Conservation (phyloP, 1,140 invertebrate genomes). For the Penaeus vannamei region DNA sequence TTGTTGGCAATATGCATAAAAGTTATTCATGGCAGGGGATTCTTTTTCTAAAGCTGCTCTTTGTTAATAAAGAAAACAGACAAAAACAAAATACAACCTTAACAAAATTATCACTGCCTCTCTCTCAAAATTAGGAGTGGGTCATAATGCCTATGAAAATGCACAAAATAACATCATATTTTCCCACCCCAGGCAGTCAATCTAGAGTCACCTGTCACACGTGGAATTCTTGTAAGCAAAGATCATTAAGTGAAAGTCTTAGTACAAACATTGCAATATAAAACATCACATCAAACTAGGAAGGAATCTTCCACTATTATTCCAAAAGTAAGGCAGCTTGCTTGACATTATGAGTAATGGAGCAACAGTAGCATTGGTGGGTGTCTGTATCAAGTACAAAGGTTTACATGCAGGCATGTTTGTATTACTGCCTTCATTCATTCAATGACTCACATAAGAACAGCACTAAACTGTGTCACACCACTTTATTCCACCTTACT, state of each 20-base stretch:
- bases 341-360: conserved; percentile 57
- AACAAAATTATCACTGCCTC: no score
- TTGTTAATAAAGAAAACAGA: no score
- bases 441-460: background rate
- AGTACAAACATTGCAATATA: conserved; percentile 58
- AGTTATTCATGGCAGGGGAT: no score
- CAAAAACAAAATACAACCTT: no score
- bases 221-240: background rate
- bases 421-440: conserved; percentile 4
- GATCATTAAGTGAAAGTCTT: background rate
- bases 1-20: no score
- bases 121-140: no score
- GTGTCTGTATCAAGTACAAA: conserved; percentile 7
- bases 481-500: no score
- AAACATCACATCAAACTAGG: conserved; percentile 53
- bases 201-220: background rate
- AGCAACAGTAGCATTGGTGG: conserved; percentile 46
- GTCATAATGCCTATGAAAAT: no score
- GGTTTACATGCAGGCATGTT: conserved; percentile 23
- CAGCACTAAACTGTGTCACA: no score
- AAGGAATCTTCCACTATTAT: conserved; percentile 57
- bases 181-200: no score
- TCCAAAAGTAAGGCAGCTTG: conserved; percentile 61
- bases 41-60: no score
- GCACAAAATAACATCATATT: no score